Conservation (phyloP, 2,888 invertebrate species). For the Chrysolina oricalcia region DNA sequence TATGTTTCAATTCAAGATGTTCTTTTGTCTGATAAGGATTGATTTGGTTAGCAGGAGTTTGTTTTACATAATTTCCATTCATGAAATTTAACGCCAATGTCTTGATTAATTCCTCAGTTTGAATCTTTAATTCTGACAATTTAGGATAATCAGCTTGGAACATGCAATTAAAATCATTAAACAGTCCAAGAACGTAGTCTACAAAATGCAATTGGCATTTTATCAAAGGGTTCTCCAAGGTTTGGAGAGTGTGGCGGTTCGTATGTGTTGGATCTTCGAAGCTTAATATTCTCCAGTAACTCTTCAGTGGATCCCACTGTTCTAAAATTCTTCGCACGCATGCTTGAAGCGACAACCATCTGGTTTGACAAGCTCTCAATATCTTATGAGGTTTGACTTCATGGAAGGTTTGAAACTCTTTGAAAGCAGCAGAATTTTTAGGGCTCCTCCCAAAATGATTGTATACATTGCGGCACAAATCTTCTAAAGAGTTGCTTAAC, state of each 20-base stretch:
- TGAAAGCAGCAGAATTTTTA: conserved; percentile 27
- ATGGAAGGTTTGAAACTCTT: conserved; percentile 25
- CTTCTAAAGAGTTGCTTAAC: conserved; percentile 29
- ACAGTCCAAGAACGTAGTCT: conserved; percentile 27
- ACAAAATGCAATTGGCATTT: conserved; percentile 28
- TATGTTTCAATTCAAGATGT: conserved; percentile 27
- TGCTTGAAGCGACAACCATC: conserved; percentile 24
- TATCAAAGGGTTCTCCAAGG: conserved; percentile 27
- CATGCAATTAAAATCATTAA: conserved; percentile 28
- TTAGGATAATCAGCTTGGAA: conserved; percentile 27
- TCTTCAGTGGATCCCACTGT: conserved; percentile 26
- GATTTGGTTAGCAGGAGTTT: conserved; percentile 29
- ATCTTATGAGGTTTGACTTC: conserved; percentile 29
- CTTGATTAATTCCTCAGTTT: conserved; percentile 24
- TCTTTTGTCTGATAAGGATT: conserved; percentile 28
- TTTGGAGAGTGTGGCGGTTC: conserved; percentile 27
- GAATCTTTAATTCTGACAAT: conserved; percentile 26
- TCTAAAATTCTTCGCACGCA: conserved; percentile 29
- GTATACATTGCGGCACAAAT: conserved; percentile 28
- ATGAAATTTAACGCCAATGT: conserved; percentile 25
- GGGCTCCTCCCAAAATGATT: conserved; percentile 26
- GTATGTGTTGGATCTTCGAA: conserved; percentile 27
- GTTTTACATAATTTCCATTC: conserved; percentile 30
- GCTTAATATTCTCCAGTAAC: conserved; percentile 26
- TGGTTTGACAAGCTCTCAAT: conserved; percentile 28